Evolutionary conservation across 2,888 invertebrate species (phyloP).

Genomic region (Gastracanthus pulcherrimus): DNA sequence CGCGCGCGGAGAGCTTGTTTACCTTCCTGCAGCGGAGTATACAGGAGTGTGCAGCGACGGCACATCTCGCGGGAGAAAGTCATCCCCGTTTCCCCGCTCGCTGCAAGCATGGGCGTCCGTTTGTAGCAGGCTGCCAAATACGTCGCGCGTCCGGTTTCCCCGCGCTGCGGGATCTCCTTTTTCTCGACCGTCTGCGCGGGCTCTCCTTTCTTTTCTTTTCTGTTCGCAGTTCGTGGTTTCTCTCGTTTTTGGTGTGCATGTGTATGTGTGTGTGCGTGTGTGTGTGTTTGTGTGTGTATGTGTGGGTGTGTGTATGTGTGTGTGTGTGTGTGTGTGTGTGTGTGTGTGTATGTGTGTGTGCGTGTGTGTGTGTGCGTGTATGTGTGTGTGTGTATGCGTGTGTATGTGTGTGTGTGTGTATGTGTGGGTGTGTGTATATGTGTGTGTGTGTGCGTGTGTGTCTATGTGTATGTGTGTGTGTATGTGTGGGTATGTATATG

Average conservation of each 20-base stretch:
- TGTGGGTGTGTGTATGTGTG: no score
- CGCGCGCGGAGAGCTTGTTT: slow-evolving; percentile 53
- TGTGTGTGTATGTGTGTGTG: no score
- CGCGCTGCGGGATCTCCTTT: background rate
- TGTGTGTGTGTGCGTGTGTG: no score
- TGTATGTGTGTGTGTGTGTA: no score
- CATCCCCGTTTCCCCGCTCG: slow-evolving; percentile 54
- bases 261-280: no score
- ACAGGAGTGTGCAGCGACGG: slow-evolving; percentile 55
- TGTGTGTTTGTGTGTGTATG: no score
- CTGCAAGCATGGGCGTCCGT: slow-evolving; percentile 55
- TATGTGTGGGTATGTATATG: no score
- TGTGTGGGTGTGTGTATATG: no score
- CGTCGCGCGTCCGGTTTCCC: slow-evolving; percentile 49
- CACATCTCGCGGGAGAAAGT: slow-evolving; percentile 62
- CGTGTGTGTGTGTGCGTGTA: no score
- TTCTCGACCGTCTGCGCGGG: background rate
- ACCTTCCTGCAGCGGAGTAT: slow-evolving; percentile 34
- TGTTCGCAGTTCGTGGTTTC: background rate
- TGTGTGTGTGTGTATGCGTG: no score
- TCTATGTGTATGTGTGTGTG: no score
- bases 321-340: no score
- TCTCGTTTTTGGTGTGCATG: background rate
- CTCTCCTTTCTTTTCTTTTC: background rate
- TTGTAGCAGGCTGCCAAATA: slow-evolving; percentile 55